Evolutionary conservation across 2,888 invertebrate genomes (phyloP), one percentile per base, ranked within the genome.

Genomic region (Andrena fulva): DNA sequence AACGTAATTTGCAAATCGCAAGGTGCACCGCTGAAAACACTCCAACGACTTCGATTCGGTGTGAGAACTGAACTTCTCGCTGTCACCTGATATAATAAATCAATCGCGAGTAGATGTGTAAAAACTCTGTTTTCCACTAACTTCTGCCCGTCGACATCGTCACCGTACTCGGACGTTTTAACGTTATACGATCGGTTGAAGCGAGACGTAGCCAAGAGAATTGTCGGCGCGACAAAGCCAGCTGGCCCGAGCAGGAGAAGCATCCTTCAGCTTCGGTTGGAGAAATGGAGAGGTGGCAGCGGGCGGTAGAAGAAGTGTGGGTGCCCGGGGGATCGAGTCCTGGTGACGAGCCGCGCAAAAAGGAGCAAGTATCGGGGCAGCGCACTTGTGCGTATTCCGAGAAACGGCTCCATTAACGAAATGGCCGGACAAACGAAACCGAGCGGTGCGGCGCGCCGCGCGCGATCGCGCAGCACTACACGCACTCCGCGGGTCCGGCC

Each of bases 401-500:
- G 91, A 90, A 91, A 91, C 89, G 84, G 86, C 85, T 90, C 90
- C 90, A 90, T 90, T 89, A 90, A 90, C 85, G 90, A 90, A 90
- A 90, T 87, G 87, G 85, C 73, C 85, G 89, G 85, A 86, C 87
- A 89, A 89, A 89, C 88, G 87, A 91, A 90, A 90, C 89, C 89
- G 86, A 89, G 69, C 74, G 86, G 70, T 54, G 82, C 71, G 82
- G 35, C 42, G 27, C 24, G 82, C 69, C 80, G 35, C 42, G 27
- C 24, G 10, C 88, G 88, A 80, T 80, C 85, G 77, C 71, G 83
- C 85, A 42, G 88, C 75, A 80, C 80, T 85, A 67, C 85, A 83
- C 85, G 80, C 84, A 67, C 63, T 62, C 67, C 67, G 31, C 66
- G 68, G 69, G 62, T 31, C 85, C 72, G 62, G 59, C 69, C 72